phyloP scores from a whole-genome alignment of 2,888 invertebrate species.

The Seira ritae region DNA sequence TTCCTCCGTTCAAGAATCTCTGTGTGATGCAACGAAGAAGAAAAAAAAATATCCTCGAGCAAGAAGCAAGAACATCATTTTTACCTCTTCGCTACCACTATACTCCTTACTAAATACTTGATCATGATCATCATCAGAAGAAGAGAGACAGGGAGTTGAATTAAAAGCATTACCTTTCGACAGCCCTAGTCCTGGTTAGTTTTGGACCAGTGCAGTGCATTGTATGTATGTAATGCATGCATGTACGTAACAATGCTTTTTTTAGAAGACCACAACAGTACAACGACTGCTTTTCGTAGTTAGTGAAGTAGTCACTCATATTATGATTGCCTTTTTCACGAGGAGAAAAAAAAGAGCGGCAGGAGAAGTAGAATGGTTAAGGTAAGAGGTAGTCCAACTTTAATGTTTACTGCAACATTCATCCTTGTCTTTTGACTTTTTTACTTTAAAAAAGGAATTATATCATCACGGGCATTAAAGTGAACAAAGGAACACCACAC shows the following conservation, averaged over 20 bases:
- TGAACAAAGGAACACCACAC: too few relatives aligned
- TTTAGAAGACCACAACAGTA: not conserved
- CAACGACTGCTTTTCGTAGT: not conserved
- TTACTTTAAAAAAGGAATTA: not conserved
- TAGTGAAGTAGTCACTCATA: constrained; percentile 10
- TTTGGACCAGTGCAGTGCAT: not conserved
- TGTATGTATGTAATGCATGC: not conserved
- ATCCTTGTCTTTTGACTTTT: constrained; percentile 19
- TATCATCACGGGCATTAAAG: constrained; percentile 1
- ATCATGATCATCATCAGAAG: constrained; percentile 21
- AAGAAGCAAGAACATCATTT: constrained; percentile 41
- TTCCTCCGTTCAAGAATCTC: not conserved
- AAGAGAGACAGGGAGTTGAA: constrained; percentile 12
- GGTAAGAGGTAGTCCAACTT: constrained; percentile 39
- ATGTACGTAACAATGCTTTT: constrained; percentile 13
- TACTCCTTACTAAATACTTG: constrained; percentile 6
- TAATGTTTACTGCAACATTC: constrained; percentile 25
- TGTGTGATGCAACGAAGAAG: constrained; percentile 44
- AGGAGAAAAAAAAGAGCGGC: constrained; percentile 52
- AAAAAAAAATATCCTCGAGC: constrained; percentile 55
- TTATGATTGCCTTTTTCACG: constrained; percentile 28
- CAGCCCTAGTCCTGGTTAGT: not conserved
- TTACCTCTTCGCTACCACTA: constrained; percentile 19
- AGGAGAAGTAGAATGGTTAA: constrained; percentile 38
- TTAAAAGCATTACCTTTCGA: not conserved